Evolutionary conservation across 2,797 vertebrate species (phyloP), one percentile per base, ranked within the genome.

Genomic region (Gymnoscopelus braueri): DNA sequence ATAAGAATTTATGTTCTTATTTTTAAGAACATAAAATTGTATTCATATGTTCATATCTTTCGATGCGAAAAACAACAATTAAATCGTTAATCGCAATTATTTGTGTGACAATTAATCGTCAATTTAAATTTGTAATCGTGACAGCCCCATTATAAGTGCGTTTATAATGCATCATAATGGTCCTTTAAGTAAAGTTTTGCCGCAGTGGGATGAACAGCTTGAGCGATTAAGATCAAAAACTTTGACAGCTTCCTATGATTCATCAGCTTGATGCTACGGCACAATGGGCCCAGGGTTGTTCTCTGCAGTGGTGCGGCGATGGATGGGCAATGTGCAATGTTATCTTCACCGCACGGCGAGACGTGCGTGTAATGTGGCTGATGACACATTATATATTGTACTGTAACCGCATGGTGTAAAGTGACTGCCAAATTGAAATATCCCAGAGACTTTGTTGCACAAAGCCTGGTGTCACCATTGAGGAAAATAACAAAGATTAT

Each of bases 381-480:
- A 44, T 8, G 39, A 44, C 39, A 9, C 39, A 9, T 44, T 44
- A 10, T 10, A 44, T 10, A 9, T 44, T 44, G 39, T 44, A 8
- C 7, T 8, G 7, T 8, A 44, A 10, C 61, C 15, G 60, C 13
- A 65, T 54, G 49, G 62, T 66, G 72, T 50, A 23, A 39, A 71
- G 70, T 76, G 58, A 3, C 65, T 26, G 55, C 55, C 55, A 71
- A 72, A 72, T 64, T 68, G 72, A 74, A 73, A 55, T 58, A 62
- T 59, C 62, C 49, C 7, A 52, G 11, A 35, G 57, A 81, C 39
- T 67, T 48, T 70, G 64, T 65, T 29, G 19, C 61, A 49, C 51
- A 15, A 29, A 70, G 44, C 32, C 7, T 2, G 0, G 48, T 55
- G 64, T 53, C 15, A 3, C 65, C 29, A 53, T 67, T 71, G 51